Evolutionary conservation across 2,797 vertebrate genomes (phyloP).

Genomic region (Darevskia nairensis): DNA sequence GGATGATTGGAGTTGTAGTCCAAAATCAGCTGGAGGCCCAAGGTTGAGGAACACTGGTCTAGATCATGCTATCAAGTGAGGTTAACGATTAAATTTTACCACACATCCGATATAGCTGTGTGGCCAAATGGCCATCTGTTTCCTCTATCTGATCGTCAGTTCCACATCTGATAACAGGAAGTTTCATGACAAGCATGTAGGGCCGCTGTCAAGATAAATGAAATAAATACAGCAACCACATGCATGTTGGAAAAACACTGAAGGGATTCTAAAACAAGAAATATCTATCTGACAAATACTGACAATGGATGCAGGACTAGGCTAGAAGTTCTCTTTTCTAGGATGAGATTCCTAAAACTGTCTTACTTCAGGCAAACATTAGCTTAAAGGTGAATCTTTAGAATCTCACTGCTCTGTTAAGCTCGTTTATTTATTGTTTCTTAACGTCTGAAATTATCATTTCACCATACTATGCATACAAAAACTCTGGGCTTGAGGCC

Average conservation of each 20-base stretch:
- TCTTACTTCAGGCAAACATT: constrained; percentile 5
- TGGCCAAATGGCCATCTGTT: not conserved
- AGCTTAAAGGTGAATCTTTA: constrained; percentile 10
- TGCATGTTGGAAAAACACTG: not conserved
- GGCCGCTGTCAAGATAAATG: not conserved
- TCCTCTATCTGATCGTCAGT: not conserved
- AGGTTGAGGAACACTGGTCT: not conserved
- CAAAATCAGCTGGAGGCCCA: too few relatives aligned
- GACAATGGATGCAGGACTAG: not conserved
- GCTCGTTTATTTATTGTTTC: constrained; percentile 22
- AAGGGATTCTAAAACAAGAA: not conserved
- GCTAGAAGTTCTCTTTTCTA: not conserved
- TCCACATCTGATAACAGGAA: not conserved
- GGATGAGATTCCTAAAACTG: not conserved
- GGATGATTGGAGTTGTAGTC: too few relatives aligned
- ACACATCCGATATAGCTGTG: not conserved
- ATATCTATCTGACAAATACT: not conserved
- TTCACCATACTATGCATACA: constrained; percentile 9
- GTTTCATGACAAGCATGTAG: not conserved
- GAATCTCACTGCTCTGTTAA: not conserved
- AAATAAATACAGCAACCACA: not conserved
- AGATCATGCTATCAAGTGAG: not conserved
- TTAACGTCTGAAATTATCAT: not conserved
- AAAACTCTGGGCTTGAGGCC: constrained; percentile 15
- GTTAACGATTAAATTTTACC: not conserved